Percentiles rank a stretch among this genome's conserved stretches.
These are phyloP conservation scores for Ichneumon xanthorius DNA, from an alignment of 2,888 invertebrate genomes.

Conservation along the genomic window DNA sequence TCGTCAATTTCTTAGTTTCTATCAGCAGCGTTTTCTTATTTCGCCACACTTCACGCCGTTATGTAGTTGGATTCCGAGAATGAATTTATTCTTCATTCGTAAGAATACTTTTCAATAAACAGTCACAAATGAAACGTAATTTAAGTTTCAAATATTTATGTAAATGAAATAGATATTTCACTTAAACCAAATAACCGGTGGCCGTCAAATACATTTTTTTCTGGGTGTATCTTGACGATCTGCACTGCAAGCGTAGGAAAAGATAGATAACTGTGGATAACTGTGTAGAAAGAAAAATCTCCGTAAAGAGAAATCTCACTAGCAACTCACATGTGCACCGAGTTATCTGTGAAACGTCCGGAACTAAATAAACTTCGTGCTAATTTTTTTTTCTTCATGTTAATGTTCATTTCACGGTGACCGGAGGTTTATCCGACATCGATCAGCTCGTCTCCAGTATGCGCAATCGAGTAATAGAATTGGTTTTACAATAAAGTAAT, in stretches of 20 bases:
- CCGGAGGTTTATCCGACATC: slow-evolving; percentile 6
- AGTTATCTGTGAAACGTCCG: background rate
- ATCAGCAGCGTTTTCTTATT: slow-evolving; percentile 61
- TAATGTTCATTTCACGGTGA: slow-evolving; percentile 47
- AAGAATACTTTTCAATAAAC: slow-evolving; percentile 69
- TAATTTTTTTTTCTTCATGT: slow-evolving; percentile 3
- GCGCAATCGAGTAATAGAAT: background rate
- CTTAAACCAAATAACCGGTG: no score
- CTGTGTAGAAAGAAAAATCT: background rate
- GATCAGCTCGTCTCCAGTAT: background rate
- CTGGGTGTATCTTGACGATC: background rate
- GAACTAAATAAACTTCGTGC: background rate
- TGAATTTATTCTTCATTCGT: background rate
- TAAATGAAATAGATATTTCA: no score
- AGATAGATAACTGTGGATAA: background rate
- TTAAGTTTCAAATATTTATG: no score
- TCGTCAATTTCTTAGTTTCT: slow-evolving; percentile 55
- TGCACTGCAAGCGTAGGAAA: background rate
- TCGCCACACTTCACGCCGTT: slow-evolving; percentile 58
- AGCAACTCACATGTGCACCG: background rate
- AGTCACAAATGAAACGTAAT: background rate
- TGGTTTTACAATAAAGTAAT: slow-evolving; percentile 24
- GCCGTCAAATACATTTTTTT: no score
- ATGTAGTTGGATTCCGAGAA: background rate
- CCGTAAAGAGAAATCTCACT: background rate